Evolutionary conservation across 35 echinoderm and acorn worm species (phyloP).

Genomic region (Holothuria glaberrima): DNA sequence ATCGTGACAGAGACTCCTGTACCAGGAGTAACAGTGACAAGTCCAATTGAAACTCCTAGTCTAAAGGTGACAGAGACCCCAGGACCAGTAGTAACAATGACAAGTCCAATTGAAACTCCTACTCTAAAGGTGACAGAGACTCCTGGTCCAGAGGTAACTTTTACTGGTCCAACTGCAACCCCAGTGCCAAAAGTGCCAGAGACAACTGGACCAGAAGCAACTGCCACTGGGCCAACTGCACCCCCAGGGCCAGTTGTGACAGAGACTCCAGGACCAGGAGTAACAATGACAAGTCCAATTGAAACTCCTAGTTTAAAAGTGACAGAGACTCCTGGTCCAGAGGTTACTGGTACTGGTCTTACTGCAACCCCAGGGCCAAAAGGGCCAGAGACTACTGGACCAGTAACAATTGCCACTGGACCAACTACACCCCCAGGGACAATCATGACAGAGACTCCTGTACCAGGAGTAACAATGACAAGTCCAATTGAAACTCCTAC

Average conservation of each 20-base stretch:
- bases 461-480: neutral
- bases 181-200: no score
- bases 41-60: no score
- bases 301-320: no score
- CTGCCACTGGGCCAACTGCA: neutral
- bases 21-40: no score
- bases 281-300: no score
- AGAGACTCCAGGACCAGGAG: neutral
- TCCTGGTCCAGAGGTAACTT: neutral
- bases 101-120: neutral
- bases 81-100: no score
- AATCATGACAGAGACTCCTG: neutral
- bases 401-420: neutral
- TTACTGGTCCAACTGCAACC: no score
- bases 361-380: neutral
- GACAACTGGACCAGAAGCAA: neutral
- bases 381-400: neutral
- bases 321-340: no score
- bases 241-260: neutral
- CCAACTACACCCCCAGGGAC: neutral
- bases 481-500: no score
- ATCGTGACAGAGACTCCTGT: no score
- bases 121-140: neutral
- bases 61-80: no score
- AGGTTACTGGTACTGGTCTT: neutral